These are phyloP conservation scores for Ciconia maguari DNA, from an alignment of 2,113 vertebrate genomes.

Conservation along the genomic window DNA sequence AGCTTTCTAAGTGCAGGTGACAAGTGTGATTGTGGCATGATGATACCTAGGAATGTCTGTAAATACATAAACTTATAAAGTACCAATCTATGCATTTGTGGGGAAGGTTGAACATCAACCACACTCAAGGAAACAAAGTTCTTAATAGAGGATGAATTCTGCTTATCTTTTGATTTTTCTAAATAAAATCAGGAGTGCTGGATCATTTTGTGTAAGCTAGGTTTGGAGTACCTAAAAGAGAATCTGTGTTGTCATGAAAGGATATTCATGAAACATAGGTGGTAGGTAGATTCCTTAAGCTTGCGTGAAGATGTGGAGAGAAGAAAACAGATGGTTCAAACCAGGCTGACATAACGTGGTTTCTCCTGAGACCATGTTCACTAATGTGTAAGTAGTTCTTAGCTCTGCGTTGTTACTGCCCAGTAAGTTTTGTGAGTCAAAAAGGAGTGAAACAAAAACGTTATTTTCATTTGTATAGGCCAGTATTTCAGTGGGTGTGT, in stretches of 20 bases:
- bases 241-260: background rate
- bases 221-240: background rate
- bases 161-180: background rate
- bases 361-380: background rate
- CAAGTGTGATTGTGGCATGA: background rate
- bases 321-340: background rate
- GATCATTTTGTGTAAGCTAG: background rate
- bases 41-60: background rate
- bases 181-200: background rate
- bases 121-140: background rate
- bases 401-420: background rate
- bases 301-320: background rate
- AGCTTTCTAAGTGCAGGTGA: background rate
- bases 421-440: background rate
- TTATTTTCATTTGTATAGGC: background rate
- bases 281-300: background rate
- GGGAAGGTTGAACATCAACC: background rate
- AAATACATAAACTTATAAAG: background rate
- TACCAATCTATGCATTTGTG: background rate
- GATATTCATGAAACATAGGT: background rate
- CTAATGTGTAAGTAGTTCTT: background rate
- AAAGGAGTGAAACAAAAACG: background rate
- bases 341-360: background rate
- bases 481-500: background rate
- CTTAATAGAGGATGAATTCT: background rate